Conservation (phyloP, 2,797 vertebrate species). For the Podarcis lilfordi region DNA sequence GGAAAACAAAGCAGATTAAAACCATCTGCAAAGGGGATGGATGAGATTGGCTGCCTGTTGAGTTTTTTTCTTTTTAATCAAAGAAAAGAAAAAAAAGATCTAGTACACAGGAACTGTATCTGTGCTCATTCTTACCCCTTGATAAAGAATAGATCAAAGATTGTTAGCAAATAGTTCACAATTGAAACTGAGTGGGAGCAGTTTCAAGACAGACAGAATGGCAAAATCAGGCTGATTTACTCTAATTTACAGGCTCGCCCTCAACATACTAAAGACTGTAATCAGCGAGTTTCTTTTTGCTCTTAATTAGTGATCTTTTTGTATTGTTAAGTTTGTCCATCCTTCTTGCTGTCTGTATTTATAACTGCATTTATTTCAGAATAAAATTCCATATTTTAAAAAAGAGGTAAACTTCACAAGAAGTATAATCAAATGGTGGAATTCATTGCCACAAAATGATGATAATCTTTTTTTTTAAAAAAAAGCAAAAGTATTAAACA, state of each 20-base stretch:
- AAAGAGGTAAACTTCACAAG: neutral
- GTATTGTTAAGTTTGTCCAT: neutral
- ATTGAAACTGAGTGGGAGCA: neutral
- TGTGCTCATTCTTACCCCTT: neutral
- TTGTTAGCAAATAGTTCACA: neutral
- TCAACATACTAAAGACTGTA: neutral
- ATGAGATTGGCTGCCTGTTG: slow-evolving; percentile 20
- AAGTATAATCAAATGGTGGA: neutral
- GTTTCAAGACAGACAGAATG: neutral
- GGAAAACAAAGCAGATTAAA: neutral
- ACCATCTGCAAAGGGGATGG: neutral
- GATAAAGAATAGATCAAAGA: slow-evolving; percentile 5
- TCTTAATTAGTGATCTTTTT: neutral
- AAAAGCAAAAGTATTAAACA: neutral
- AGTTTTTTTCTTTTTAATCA: neutral
- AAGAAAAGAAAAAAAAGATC: neutral
- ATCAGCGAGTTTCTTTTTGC: neutral
- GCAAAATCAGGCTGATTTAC: neutral
- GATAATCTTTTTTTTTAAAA: neutral
- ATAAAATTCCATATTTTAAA: neutral
- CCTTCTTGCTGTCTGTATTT: neutral
- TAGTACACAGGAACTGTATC: neutral
- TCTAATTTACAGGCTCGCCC: neutral
- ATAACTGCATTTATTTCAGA: neutral
- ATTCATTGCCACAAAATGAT: neutral